Evolutionary conservation across 2,888 invertebrate species (phyloP), one percentile per base, ranked within the genome.

Genomic region (Philonicus albiceps): DNA sequence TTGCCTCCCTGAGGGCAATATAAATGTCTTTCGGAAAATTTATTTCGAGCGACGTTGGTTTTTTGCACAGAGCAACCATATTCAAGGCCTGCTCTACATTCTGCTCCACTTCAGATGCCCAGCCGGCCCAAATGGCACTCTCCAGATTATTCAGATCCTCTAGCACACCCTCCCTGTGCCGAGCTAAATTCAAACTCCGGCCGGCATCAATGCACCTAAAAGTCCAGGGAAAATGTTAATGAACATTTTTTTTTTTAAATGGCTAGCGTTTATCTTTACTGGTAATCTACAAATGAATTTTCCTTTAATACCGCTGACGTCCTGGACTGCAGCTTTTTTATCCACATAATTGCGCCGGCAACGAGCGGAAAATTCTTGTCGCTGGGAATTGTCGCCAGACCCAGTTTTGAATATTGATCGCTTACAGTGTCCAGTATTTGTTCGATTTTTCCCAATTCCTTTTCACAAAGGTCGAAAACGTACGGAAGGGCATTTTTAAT

Each of bases 321-420:
- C 90, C 89, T 90, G 89, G 7, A 89, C 88, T 31, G 87, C 87
- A 72, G 13, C 37, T 75, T 75, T 64, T 55, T 92, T 3, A 97
- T 91, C 95, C 96, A 96, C 91, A 95, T 94, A 72, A 97, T 91
- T 86, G 94, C 93, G 0, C 97, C 97, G 27, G 96, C 94, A 1
- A 97, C 89, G 22, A 91, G 90, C 93, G 86, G 96, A 95, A 74
- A 97, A 96, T 91, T 96, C 37, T 88, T 88, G 55, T 91, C 90
- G 37, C 89, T 64, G 0, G 91, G 89, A 30, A 91, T 49, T 0
- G 88, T 88, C 8, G 89, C 53, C 27, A 89, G 86, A 55, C 89
- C 90, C n/a, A 30, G n/a, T 19, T 89, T 88, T 37, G 27, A 7
- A 27, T 43, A 80, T 74, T 74, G 16, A 73, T 30, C 16, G 19